Conservation (phyloP, 2,797 vertebrate genomes). For the Capromys pilorides region DNA sequence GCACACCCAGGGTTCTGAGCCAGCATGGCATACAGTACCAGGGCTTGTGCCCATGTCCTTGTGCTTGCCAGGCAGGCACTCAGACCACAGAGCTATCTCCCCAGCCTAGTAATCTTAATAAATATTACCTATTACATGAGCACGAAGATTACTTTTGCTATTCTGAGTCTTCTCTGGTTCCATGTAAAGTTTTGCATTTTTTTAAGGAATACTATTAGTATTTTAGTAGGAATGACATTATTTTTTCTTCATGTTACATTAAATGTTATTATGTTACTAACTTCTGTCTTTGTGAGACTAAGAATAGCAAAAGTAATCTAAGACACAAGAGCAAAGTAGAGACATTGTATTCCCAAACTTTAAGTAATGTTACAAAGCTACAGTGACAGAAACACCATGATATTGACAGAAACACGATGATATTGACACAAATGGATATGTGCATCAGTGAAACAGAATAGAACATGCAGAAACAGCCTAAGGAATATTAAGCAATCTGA, state of each 20-base stretch:
- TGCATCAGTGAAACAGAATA: not conserved
- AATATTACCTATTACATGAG: not conserved
- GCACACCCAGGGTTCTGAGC: no score
- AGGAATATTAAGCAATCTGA: not conserved
- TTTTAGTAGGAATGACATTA: no score
- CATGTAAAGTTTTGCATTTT: no score
- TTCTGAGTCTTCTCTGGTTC: no score
- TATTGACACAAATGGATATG: not conserved
- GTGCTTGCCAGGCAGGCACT: no score
- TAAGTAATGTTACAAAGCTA: not conserved
- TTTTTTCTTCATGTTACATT: no score
- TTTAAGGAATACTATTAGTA: no score
- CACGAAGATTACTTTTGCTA: not conserved
- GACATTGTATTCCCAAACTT: not conserved
- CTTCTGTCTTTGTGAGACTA: not conserved
- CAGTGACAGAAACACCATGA: not conserved
- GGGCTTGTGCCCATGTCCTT: no score
- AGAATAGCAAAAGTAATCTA: not conserved
- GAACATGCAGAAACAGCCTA: not conserved
- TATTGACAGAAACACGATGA: not conserved
- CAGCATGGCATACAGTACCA: no score
- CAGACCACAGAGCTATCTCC: no score
- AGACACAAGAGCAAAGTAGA: not conserved
- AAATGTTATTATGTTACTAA: no score
- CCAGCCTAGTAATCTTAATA: not conserved